These are phyloP conservation scores for Phaethornis superciliosus DNA, from an alignment of 2,113 vertebrate species.

Conservation along the genomic window DNA sequence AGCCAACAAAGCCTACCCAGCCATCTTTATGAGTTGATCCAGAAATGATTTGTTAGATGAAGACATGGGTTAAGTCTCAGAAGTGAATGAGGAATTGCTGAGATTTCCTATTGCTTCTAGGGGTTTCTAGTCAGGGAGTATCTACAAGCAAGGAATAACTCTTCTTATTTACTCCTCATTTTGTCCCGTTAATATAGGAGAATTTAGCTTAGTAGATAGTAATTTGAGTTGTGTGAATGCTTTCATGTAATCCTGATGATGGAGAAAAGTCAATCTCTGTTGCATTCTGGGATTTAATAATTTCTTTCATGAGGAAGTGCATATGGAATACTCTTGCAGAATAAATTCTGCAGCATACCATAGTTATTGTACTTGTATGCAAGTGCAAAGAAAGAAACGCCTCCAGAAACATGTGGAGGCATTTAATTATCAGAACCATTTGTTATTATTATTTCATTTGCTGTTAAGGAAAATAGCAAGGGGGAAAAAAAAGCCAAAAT, in stretches of 20 bases:
- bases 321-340: not conserved
- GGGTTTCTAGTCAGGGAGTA: not conserved
- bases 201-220: not conserved
- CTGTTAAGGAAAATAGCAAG: constrained; percentile 1
- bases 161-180: not conserved
- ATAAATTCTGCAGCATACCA: not conserved
- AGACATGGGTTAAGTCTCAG: not conserved
- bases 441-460: constrained; percentile 45
- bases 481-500: not conserved
- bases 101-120: not conserved
- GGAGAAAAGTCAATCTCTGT: not conserved
- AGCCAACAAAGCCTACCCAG: not conserved
- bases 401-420: constrained; percentile 10
- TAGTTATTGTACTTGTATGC: not conserved
- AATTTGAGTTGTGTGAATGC: not conserved
- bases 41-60: not conserved
- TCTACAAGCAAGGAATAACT: not conserved
- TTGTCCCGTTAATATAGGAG: not conserved
- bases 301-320: not conserved
- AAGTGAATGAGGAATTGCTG: not conserved
- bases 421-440: constrained; percentile 52
- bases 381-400: not conserved
- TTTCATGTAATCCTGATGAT: not conserved
- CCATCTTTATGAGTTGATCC: not conserved
- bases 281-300: not conserved